These are phyloP conservation scores for Clytia hemisphaerica DNA, from an alignment of 30 jellyfish, hydroid and myxozoan genomes.

Conservation along the genomic window DNA sequence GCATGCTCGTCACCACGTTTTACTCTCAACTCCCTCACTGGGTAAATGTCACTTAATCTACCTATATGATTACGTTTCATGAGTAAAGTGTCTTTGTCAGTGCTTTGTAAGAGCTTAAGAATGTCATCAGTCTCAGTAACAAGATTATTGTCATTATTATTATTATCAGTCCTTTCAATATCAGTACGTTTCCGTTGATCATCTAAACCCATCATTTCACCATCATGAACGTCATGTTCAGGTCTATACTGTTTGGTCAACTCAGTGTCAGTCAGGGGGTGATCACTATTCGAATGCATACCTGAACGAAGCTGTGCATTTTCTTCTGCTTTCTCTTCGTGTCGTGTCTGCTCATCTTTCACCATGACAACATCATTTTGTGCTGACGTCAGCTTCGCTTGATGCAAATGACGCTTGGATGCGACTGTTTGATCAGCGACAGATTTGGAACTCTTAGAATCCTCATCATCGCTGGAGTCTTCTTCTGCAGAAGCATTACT, in stretches of 20 bases:
- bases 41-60: too few species aligned
- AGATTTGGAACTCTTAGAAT: neutral
- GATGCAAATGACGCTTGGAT: neutral
- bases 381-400: conserved; percentile 21
- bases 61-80: too few species aligned
- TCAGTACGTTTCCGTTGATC: conserved; percentile 24
- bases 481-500: neutral
- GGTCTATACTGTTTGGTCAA: conserved; percentile 65
- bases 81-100: too few species aligned
- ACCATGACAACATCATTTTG: conserved; percentile 5
- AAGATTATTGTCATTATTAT: neutral
- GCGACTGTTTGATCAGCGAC: neutral
- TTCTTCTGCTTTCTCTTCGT: conserved; percentile 16
- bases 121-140: neutral
- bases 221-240: conserved; percentile 54
- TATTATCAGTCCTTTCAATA: neutral
- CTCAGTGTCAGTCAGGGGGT: conserved; percentile 74
- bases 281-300: conserved; percentile 88
- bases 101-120: too few species aligned
- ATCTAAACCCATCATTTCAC: conserved; percentile 79
- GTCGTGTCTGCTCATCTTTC: neutral
- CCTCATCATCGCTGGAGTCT: conserved; percentile 3
- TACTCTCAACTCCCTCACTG: too few species aligned
- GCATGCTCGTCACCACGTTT: conserved; percentile 36
- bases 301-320: conserved; percentile 42